Evolutionary conservation across 1,140 invertebrate species (phyloP).

Genomic region (Heliothis subflexa): DNA sequence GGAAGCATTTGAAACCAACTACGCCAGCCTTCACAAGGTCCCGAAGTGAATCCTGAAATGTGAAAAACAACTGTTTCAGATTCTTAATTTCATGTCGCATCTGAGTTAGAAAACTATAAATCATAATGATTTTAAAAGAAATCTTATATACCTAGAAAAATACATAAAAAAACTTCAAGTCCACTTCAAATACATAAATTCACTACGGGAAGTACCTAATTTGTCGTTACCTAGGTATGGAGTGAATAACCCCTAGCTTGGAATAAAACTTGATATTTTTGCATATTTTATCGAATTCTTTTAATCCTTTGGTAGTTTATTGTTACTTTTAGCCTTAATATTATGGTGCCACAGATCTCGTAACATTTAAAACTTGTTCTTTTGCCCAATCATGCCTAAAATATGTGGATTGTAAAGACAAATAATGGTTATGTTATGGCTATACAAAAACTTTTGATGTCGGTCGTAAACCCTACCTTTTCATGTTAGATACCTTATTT

Average conservation of each 20-base stretch:
- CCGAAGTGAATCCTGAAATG: constrained; percentile 86
- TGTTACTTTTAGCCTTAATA: constrained; percentile 10
- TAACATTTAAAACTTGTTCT: constrained; percentile 34
- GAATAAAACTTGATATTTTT: not conserved
- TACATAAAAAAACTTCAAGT: not conserved
- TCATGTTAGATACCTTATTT: not conserved
- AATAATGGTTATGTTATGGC: constrained; percentile 19
- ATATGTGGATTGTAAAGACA: not conserved
- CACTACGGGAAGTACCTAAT: constrained; percentile 3
- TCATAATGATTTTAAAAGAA: no score
- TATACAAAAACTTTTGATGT: not conserved
- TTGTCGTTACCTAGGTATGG: not conserved
- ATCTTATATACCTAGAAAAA: not conserved
- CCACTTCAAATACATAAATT: constrained; percentile 10
- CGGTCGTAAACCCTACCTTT: constrained; percentile 25
- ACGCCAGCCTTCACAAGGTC: constrained; percentile 89
- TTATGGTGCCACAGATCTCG: constrained; percentile 22
- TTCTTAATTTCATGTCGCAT: not conserved
- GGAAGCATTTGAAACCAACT: constrained; percentile 91
- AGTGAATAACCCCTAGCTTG: constrained; percentile 29
- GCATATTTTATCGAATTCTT: not conserved
- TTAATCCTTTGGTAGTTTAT: constrained; percentile 18
- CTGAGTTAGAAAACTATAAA: no score
- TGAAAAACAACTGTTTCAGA: not conserved
- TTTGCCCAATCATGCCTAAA: constrained; percentile 25